phyloP scores from a whole-genome alignment of 2,113 vertebrate genomes.

The Pampusana beccarii region DNA sequence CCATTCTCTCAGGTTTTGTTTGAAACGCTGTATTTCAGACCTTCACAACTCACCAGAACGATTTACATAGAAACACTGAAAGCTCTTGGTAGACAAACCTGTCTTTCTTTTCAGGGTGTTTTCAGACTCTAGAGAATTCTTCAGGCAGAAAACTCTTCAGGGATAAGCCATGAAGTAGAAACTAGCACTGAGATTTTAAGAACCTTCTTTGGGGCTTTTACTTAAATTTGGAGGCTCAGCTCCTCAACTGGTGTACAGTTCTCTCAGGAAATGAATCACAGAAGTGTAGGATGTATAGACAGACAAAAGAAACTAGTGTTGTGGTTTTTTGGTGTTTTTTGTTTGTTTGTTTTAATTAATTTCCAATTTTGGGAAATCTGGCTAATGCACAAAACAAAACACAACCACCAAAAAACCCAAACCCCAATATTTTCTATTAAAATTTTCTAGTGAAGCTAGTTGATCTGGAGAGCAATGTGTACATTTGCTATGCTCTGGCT shows the following conservation, averaged over 20 bases:
- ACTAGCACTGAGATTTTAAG: background rate
- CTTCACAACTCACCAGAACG: background rate
- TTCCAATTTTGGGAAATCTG: background rate
- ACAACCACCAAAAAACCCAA: background rate
- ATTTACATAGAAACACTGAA: background rate
- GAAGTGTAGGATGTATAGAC: background rate
- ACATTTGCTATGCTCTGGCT: background rate
- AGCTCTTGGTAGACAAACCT: background rate
- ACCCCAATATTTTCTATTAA: background rate
- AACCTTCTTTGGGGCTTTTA: background rate
- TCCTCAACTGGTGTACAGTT: background rate
- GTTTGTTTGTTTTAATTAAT: background rate
- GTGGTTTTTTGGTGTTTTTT: too few relatives aligned
- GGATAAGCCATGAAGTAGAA: background rate
- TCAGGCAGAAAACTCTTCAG: background rate
- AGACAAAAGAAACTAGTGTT: background rate
- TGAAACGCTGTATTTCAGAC: background rate
- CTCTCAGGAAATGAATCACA: background rate
- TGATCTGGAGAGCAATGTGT: background rate
- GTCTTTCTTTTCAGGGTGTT: background rate
- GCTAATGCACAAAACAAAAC: background rate
- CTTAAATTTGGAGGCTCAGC: background rate
- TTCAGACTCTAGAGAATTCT: background rate
- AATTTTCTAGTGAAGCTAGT: background rate
- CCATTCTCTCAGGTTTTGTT: background rate